Evolutionary conservation across 2,888 invertebrate genomes (phyloP), one percentile per base, ranked within the genome.

Genomic region (Leucophenga montana): DNA sequence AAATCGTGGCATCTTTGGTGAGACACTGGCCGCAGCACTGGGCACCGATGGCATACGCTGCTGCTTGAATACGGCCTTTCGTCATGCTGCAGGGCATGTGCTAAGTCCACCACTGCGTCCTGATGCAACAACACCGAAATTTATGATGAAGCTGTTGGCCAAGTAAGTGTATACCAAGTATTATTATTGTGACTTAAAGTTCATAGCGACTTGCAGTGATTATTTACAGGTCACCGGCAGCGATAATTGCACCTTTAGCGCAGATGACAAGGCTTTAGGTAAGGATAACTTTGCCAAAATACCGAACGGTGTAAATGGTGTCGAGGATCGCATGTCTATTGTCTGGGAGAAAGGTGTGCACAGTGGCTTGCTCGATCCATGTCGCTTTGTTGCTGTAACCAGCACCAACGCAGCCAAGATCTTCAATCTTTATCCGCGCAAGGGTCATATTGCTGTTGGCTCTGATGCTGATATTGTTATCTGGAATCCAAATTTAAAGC

Each of bases 391-490:
- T 22, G 96, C 98, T 0, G 95, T 99, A 11, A 99, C 98, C 4
- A 97, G 97, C 87, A 92, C 98, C 31, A 97, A 95, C 86, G 98
- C 99, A 0, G 99, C 99, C 1, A 98, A 96, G 90, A 94, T 99
- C 78, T 99, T 99, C 90, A 99, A 99, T 90, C 89, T 99, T 77
- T 99, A 96, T 90, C 99, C 99, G 0, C 92, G 92, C 86, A 99
- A 99, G 92, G 99, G 99, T 1, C 93, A 95, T 74, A 94, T 99
- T 82, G 96, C 94, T 0, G 92, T 94, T 46, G 97, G 97, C 75
- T 96, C 97, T 3, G 99, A 99, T 90, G 99, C 98, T 0, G 99
- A 99, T 89, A 91, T 99, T 73, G 95, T 99, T 11, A 92, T 99
- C 73, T 99, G 99, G 99, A 95, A 99, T 90, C 95, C 97, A 1